Evolutionary conservation across 2,888 invertebrate species (phyloP).

Genomic region (Rosalia funebris): DNA sequence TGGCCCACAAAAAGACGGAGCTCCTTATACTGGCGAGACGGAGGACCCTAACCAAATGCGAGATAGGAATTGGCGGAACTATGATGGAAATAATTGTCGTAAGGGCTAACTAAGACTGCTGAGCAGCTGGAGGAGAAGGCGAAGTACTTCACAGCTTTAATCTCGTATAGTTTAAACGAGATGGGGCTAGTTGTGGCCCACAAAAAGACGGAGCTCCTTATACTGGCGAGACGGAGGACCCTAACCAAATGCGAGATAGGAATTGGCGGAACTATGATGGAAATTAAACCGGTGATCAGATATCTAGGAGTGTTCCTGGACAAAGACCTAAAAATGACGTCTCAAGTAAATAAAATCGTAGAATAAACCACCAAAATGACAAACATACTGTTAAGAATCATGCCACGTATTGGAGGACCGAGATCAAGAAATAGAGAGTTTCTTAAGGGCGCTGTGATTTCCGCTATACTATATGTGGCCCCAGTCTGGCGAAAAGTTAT

Average conservation of each 20-base stretch:
- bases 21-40: constrained; percentile 5
- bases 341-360: background rate
- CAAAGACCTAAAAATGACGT: background rate
- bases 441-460: background rate
- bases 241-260: background rate
- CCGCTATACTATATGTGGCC: constrained; percentile 29
- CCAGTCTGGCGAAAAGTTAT: background rate
- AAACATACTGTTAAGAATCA: constrained; percentile 4
- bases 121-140: constrained; percentile 16
- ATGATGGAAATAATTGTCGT: background rate
- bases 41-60: background rate
- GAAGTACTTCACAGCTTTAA: background rate
- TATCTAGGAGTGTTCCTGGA: constrained; percentile 20
- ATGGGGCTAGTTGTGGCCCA: constrained; percentile 54
- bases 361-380: background rate
- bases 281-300: background rate
- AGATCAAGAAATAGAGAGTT: constrained; percentile 16
- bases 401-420: constrained; percentile 29
- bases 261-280: background rate
- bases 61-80: background rate
- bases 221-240: background rate
- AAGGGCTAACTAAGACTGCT: no score
- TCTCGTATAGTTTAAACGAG: constrained; percentile 17
- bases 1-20: constrained; percentile 52
- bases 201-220: constrained; percentile 37